Evolutionary conservation across 2,113 vertebrate genomes (phyloP).

Genomic region (Apistogramma diplotaenia): DNA sequence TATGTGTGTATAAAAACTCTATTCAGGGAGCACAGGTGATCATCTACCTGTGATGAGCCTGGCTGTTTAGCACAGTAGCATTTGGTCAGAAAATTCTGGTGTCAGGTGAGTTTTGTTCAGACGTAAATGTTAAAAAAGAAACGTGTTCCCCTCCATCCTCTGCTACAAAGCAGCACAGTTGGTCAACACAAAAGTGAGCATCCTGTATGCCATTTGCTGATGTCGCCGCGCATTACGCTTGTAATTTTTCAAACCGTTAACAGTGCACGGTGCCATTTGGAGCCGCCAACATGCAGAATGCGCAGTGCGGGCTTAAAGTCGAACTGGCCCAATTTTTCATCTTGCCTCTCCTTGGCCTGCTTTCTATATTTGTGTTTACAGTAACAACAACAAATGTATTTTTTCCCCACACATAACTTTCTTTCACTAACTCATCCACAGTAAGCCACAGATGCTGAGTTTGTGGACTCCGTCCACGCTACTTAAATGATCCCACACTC

Average conservation of each 20-base stretch:
- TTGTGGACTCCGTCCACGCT: background rate
- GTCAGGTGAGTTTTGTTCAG: background rate
- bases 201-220: conserved; percentile 17
- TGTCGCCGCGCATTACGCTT: conserved; percentile 29
- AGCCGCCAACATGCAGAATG: background rate
- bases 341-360: conserved; percentile 8
- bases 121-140: background rate
- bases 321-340: background rate
- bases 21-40: no score
- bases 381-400: background rate
- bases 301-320: background rate
- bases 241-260: conserved; percentile 33
- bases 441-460: background rate
- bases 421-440: background rate
- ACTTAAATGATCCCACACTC: background rate
- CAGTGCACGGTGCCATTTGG: conserved; percentile 1
- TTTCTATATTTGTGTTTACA: conserved; percentile 11
- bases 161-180: background rate
- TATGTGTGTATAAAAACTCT: background rate
- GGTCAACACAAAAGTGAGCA: background rate
- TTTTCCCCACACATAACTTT: background rate
- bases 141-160: background rate
- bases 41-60: background rate
- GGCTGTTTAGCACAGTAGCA: background rate
- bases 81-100: background rate